These are phyloP conservation scores for Cinara cedri DNA, from an alignment of 2,888 invertebrate genomes.

Conservation along the genomic window DNA sequence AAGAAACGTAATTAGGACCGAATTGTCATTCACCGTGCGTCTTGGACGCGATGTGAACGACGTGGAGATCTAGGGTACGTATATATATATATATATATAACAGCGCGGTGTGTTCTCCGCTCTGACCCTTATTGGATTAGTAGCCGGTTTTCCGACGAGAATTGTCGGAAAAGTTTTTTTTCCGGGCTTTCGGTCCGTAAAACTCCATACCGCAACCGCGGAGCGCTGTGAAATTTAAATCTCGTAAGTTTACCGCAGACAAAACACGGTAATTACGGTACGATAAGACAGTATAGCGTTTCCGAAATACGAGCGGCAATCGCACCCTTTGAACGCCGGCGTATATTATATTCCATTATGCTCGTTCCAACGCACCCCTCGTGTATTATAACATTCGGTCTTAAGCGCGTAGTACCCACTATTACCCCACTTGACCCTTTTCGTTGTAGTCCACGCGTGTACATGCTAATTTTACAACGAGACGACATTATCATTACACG, in stretches of 20 bases:
- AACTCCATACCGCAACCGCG: background rate
- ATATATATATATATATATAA: too few species aligned
- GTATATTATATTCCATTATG: background rate
- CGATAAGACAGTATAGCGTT: background rate
- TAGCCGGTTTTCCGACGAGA: constrained; percentile 14
- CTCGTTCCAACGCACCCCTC: background rate
- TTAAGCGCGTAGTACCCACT: background rate
- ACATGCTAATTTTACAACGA: background rate
- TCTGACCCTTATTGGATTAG: constrained; percentile 55
- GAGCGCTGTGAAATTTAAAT: constrained; percentile 36
- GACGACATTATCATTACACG: too few species aligned
- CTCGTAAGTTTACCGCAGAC: background rate
- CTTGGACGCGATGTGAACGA: background rate
- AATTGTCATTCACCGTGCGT: constrained; percentile 51
- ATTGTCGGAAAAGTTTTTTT: constrained; percentile 39
- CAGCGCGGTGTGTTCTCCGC: background rate
- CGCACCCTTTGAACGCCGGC: background rate
- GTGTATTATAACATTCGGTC: background rate
- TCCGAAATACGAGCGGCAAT: background rate
- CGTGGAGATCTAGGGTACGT: constrained; percentile 16
- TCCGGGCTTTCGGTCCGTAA: constrained; percentile 20
- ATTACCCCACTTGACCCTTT: background rate
- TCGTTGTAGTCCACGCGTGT: background rate
- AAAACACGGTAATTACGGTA: constrained; percentile 19
- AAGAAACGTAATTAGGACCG: constrained; percentile 51